Evolutionary conservation across 2,113 vertebrate genomes (phyloP).

Genomic region (Nesospiza acunhae): DNA sequence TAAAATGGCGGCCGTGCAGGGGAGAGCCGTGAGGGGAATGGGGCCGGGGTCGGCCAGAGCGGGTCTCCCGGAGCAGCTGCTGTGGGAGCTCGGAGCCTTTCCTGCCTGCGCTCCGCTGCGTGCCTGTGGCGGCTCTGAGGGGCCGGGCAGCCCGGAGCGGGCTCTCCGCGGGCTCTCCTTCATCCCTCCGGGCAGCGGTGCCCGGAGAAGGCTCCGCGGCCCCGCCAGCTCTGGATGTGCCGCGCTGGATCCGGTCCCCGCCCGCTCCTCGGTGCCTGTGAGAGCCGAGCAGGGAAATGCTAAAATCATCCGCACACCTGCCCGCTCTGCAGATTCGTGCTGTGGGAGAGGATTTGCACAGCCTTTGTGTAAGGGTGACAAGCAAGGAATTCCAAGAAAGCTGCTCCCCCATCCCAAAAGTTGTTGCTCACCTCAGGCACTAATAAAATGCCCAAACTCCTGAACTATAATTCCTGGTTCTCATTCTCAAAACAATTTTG

Average conservation of each 20-base stretch:
- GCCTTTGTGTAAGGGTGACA: neutral
- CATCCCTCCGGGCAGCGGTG: no score
- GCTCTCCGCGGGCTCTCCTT: no score
- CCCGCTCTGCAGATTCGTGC: fast-evolving
- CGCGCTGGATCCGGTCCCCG: neutral
- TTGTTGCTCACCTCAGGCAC: neutral
- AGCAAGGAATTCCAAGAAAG: neutral
- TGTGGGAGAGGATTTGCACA: neutral
- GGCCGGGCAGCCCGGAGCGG: neutral
- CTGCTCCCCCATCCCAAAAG: fast-evolving
- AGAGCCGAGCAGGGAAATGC: fast-evolving
- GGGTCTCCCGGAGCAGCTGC: neutral
- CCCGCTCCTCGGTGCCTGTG: neutral
- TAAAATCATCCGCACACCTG: fast-evolving
- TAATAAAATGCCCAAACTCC: neutral
- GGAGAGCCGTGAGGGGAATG: neutral
- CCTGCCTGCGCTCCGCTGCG: no score
- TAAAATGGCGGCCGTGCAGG: slow-evolving; percentile 36
- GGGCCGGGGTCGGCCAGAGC: neutral
- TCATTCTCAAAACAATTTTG: fast-evolving
- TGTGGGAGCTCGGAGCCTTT: fast-evolving
- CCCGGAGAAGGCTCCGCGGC: fast-evolving
- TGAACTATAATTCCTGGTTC: fast-evolving
- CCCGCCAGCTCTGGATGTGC: neutral
- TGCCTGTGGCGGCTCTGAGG: neutral